Evolutionary conservation across 2,888 invertebrate genomes (phyloP), one percentile per base, ranked within the genome.

Genomic region (Chaetoderma sp.): DNA sequence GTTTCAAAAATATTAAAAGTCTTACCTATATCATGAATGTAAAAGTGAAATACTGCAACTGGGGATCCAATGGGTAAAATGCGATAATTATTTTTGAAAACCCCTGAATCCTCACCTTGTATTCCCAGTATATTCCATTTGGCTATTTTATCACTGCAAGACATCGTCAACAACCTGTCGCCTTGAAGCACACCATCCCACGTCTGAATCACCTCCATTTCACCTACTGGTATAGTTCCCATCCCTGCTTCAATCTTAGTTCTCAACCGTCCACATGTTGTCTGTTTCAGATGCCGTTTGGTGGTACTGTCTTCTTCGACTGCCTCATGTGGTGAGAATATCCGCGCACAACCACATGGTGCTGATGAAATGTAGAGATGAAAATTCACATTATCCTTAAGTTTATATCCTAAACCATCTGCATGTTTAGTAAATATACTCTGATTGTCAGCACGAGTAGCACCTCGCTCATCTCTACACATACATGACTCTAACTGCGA

Each of bases 211-310:
- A 74, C 73, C 2, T 73, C 75, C 0, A 73, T 67, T 0, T 78
- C 70, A 67, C 76, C 73, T 36, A 85, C 83, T 0, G 85, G 86
- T 49, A 85, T 85, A n/a, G 85, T 85, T 2, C 82, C 82, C 66
- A 97, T 96, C 1, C 98, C 98, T 0, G 95, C 94, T 86, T 98
- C 98, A 67, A 98, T 96, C 90, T 98, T 98, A 0, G 96, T 95
- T 70, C 98, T 89, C 60, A 98, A 89, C 81, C 94, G 93, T 2
- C 98, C 98, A 28, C 97, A 90, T 0, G 95, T 79, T 55, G 81
- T 80, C 18, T 85, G 68, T 65, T 83, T 83, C 0, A 86, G 84
- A 63, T 86, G 85, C 36, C 76, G 76, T 71, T 86, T 85, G 1
- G 69, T 69, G 3, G 59, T 65, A 25, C 91, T 91, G 42, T 81